Conservation (phyloP, 1,140 invertebrate species). For the Panagrolaimus sp. region DNA sequence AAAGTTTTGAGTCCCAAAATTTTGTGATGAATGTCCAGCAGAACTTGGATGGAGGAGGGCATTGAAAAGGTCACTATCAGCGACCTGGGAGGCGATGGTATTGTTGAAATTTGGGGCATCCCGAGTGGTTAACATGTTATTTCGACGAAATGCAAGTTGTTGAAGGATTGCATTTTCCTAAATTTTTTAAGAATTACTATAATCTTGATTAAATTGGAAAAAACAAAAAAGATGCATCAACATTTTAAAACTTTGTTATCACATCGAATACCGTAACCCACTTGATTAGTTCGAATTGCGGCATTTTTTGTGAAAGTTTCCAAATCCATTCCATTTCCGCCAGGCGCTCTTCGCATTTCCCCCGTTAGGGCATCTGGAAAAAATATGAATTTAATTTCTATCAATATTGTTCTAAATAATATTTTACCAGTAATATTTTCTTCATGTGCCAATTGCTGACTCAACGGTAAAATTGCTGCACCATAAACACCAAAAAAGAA, state of each 20-base stretch:
- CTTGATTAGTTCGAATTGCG: slow-evolving; percentile 2
- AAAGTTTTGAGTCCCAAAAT: not conserved
- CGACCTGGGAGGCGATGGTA: not conserved
- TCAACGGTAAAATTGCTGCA: no score
- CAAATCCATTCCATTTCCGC: not conserved
- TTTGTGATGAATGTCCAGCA: not conserved
- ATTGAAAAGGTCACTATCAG: not conserved
- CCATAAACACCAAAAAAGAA: no score
- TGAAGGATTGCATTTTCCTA: not conserved
- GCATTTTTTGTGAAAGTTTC: slow-evolving; percentile 12
- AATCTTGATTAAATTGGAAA: no score
- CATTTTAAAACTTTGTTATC: no score
- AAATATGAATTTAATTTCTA: no score
- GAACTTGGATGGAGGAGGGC: not conserved
- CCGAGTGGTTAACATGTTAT: not conserved
- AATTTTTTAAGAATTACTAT: no score
- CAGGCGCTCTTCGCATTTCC: not conserved
- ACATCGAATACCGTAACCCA: no score
- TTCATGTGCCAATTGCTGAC: no score
- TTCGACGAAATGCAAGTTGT: slow-evolving; percentile 1
- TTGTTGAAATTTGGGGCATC: not conserved
- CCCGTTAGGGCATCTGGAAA: no score
- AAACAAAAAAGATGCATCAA: no score
- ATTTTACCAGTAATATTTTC: no score
- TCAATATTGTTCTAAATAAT: no score